phyloP scores from a whole-genome alignment of 2,888 invertebrate species.

The Hymenopus coronatus region DNA sequence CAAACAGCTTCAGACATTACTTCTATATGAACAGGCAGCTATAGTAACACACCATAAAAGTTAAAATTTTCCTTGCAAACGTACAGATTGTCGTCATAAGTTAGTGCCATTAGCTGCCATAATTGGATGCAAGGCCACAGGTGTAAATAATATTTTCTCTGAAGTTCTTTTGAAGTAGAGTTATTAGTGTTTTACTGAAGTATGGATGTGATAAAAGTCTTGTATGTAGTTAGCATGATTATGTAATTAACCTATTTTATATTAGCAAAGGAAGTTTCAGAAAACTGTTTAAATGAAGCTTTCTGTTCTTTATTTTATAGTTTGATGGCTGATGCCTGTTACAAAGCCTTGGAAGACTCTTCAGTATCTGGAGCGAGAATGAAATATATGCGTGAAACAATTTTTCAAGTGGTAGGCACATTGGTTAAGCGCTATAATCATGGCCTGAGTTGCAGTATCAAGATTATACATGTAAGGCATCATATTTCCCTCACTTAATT shows the following conservation, averaged over 20 bases:
- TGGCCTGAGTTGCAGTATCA: constrained; percentile 71
- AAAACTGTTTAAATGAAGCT: too few species aligned
- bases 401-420: constrained; percentile 76
- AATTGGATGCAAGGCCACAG: too few species aligned
- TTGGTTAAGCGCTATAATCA: constrained; percentile 82
- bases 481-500: background rate
- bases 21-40: too few species aligned
- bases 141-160: too few species aligned
- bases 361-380: constrained; percentile 54
- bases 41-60: too few species aligned
- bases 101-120: too few species aligned
- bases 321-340: constrained; percentile 70
- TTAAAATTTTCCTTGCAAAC: too few species aligned
- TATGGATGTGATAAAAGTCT: background rate
- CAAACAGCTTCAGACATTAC: too few species aligned
- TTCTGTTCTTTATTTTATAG: constrained; percentile 47
- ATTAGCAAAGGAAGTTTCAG: too few species aligned
- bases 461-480: constrained; percentile 55
- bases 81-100: too few species aligned
- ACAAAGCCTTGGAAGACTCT: constrained; percentile 64
- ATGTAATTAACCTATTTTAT: constrained; percentile 45
- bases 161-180: too few species aligned
- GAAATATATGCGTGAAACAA: constrained; percentile 63
- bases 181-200: background rate
- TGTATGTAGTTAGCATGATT: background rate